Base-by-base conservation (phyloP, 1,140 invertebrate genomes). In the Triops cancriformis region DNA sequence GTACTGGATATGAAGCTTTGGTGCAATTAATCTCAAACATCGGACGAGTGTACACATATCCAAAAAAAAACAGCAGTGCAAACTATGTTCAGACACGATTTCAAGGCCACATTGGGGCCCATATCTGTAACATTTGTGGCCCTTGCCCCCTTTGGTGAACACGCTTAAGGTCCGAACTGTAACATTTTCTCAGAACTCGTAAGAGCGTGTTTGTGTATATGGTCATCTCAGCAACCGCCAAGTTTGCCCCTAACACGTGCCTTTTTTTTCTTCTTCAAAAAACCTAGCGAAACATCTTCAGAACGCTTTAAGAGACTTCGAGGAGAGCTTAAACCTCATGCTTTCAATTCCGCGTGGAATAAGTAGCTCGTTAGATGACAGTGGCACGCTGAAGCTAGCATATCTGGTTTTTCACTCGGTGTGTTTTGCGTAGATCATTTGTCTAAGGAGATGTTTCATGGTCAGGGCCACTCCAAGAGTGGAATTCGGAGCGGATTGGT, bases 101-200 rank as follows among this genome's bases (percentile, higher is more conserved):
- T 64, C 51, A 64, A 64, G 51, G 51, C 51, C 51, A 64, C 51
- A 23, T n/a, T 5, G 18, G 23, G 23, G 51, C n/a, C 51, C 51
- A 64, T 64, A 64, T 64, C 51, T 64, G 51, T 64, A 64, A 23
- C 51, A n/a, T 37, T 64, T 64, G 14, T 64, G 51, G 51, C 51
- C 51, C 51, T 64, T 64, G 51, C 51, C 51, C 51, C 23, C 51
- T 18, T 64, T 14, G 51, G 51, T 64, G 51, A 64, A 64, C 23
- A 14, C 51, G 51, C 51, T 64, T 23, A 18, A 64, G 23, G 23
- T 0, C 23, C 14, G 12, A 64, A 18, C 51, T 1, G 10, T 64
- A 64, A 64, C 51, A 64, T 64, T 23, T 64, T 64, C 51, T 64
- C 51, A 23, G n/a, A 64, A 64, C 51, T 64, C 18, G 10, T 23